Percentiles rank a stretch among this genome's conserved stretches.
phyloP scores from a whole-genome alignment of 2,113 vertebrate species.

The Coryphaenoides rupestris region DNA sequence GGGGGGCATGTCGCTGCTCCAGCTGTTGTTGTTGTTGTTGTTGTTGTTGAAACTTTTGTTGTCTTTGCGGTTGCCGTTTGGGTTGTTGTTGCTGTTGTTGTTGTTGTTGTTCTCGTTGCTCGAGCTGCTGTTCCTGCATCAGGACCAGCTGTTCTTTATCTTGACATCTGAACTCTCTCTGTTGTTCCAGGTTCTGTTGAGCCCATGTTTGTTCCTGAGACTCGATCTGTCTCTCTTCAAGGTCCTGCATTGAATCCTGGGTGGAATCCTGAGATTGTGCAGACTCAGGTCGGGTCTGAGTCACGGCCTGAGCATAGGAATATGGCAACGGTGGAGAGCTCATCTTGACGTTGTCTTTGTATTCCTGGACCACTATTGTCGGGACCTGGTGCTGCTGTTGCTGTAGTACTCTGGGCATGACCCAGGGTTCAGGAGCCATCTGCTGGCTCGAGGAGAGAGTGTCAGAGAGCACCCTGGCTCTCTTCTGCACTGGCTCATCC shows the following conservation, averaged over 20 bases:
- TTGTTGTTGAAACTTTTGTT: slow-evolving; percentile 2
- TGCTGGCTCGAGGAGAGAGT: background rate
- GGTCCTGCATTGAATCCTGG: no score
- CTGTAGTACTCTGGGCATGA: slow-evolving; percentile 6
- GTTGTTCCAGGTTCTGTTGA: slow-evolving; percentile 5
- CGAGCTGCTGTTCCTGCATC: background rate
- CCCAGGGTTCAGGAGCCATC: background rate
- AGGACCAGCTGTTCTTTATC: background rate
- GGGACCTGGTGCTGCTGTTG: slow-evolving; percentile 37
- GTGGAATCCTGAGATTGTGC: background rate
- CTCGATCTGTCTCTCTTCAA: slow-evolving; percentile 3
- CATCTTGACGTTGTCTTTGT: slow-evolving; percentile 35
- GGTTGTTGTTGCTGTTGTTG: background rate
- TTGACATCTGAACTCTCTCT: background rate
- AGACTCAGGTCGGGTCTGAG: slow-evolving; percentile 20
- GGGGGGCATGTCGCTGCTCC: slow-evolving; percentile 3
- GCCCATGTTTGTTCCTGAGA: slow-evolving; percentile 22
- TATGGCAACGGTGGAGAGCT: slow-evolving; percentile 41
- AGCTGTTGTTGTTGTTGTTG: no score
- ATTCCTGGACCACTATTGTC: slow-evolving; percentile 65
- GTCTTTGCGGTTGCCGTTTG: slow-evolving; percentile 1
- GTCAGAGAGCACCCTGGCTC: slow-evolving; percentile 16
- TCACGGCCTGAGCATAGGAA: slow-evolving; percentile 42
- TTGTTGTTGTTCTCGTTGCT: slow-evolving; percentile 12
- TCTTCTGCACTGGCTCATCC: slow-evolving; percentile 16